A percentile compares a stretch with the other conserved stretches of the same genome.
Evolutionary conservation across 1,140 invertebrate genomes (phyloP).

Genomic region (Nasonia giraulti): DNA sequence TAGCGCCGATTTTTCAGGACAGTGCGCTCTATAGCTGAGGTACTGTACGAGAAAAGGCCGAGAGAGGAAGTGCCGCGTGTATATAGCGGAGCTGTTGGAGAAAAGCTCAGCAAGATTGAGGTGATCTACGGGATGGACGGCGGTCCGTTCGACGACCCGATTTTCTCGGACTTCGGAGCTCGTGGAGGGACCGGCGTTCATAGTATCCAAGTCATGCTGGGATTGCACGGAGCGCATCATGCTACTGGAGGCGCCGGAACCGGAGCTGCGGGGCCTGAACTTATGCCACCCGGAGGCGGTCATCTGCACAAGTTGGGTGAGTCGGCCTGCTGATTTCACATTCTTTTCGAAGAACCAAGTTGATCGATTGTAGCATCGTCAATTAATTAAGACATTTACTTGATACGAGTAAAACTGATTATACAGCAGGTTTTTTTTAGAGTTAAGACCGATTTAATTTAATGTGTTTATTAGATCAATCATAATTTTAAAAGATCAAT

Average conservation of each 20-base stretch:
- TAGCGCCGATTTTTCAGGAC: neutral
- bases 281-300: conserved; percentile 68
- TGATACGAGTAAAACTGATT: too few relatives aligned
- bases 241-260: conserved; percentile 53
- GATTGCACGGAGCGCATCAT: conserved; percentile 76
- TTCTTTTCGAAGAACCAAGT: too few relatives aligned
- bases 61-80: neutral
- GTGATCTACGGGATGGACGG: conserved; percentile 78
- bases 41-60: neutral
- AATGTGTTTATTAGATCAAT: too few relatives aligned
- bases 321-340: neutral
- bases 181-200: conserved; percentile 76
- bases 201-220: conserved; percentile 84
- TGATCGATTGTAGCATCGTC: too few relatives aligned
- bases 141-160: conserved; percentile 83
- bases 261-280: conserved; percentile 48
- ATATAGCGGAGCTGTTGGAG: neutral
- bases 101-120: conserved; percentile 44
- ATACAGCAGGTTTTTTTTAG: too few relatives aligned
- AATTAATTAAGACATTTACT: too few relatives aligned
- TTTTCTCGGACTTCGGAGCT: conserved; percentile 83
- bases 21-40: neutral
- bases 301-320: conserved; percentile 74
- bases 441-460: too few relatives aligned
- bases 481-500: too few relatives aligned